phyloP scores from a whole-genome alignment of 2,797 vertebrate genomes.

The Sebastes minor region DNA sequence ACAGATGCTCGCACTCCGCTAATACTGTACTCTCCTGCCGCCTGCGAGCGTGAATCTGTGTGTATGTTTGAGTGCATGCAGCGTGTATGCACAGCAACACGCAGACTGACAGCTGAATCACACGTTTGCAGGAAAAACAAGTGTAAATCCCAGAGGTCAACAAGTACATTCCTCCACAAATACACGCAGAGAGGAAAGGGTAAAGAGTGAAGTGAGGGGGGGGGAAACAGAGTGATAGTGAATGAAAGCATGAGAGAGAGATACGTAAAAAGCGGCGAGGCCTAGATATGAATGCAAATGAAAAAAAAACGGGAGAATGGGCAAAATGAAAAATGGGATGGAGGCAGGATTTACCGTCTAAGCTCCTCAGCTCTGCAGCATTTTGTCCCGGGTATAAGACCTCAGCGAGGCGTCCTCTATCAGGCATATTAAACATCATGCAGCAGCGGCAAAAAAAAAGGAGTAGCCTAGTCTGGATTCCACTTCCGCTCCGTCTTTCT shows the following conservation, averaged over 20 bases:
- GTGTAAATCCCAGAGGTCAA: slow-evolving; percentile 35
- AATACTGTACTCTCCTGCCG: slow-evolving; percentile 63
- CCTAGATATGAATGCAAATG: slow-evolving; percentile 43
- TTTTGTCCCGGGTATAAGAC: slow-evolving; percentile 49
- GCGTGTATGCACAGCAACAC: slow-evolving; percentile 20
- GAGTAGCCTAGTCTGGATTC: slow-evolving; percentile 27
- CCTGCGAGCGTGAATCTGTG: slow-evolving; percentile 30
- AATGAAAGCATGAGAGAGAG: background rate
- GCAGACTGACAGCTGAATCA: slow-evolving; percentile 45
- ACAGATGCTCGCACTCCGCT: slow-evolving; percentile 66
- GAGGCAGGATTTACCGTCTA: slow-evolving; percentile 65
- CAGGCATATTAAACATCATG: slow-evolving; percentile 64
- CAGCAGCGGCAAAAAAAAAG: slow-evolving; percentile 32
- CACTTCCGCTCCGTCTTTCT: background rate
- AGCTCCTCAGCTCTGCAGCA: slow-evolving; percentile 62
- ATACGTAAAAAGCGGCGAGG: background rate
- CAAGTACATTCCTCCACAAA: slow-evolving; percentile 4
- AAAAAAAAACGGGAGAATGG: slow-evolving; percentile 23
- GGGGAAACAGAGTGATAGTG: background rate
- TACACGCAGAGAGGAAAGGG: background rate
- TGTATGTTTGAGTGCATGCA: slow-evolving; percentile 5
- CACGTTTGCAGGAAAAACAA: slow-evolving; percentile 47
- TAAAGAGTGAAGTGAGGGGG: background rate
- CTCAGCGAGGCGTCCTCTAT: slow-evolving; percentile 43
- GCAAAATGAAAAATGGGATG: slow-evolving; percentile 47